Percentiles rank a stretch among this genome's conserved stretches.
phyloP scores from a whole-genome alignment of 2,888 invertebrate species.

The Shargacucullia verbasci region DNA sequence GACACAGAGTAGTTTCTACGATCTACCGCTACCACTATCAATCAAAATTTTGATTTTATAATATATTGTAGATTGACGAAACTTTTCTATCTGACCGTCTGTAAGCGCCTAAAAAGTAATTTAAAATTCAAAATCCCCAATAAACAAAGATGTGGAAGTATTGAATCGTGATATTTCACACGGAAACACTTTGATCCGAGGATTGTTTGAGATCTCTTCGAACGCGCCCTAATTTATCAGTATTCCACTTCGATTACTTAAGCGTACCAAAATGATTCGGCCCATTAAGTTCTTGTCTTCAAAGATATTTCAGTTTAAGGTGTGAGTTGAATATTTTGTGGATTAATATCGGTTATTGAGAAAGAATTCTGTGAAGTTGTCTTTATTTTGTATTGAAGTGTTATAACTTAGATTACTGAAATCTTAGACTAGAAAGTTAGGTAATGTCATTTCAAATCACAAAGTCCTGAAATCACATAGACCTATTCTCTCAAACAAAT shows the following conservation, averaged over 20 bases:
- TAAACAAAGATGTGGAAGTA: slow-evolving; percentile 48
- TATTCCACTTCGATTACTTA: slow-evolving; percentile 80
- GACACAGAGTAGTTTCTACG: too few species aligned
- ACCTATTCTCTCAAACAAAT: slow-evolving; percentile 11
- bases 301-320: slow-evolving; percentile 65
- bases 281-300: slow-evolving; percentile 79
- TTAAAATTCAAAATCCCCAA: slow-evolving; percentile 41
- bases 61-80: too few species aligned
- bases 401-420: too few species aligned
- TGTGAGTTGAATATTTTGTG: slow-evolving; percentile 52
- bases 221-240: slow-evolving; percentile 77
- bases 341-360: slow-evolving; percentile 33
- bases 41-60: too few species aligned
- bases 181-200: slow-evolving; percentile 65
- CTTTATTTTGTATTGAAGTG: too few species aligned
- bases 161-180: slow-evolving; percentile 55
- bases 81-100: too few species aligned
- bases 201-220: slow-evolving; percentile 61
- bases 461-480: too few species aligned
- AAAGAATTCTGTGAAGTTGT: slow-evolving; percentile 5
- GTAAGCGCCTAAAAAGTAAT: too few species aligned
- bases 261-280: slow-evolving; percentile 79
- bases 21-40: too few species aligned
- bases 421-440: too few species aligned
- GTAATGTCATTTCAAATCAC: too few species aligned